phyloP scores from a whole-genome alignment of 2,797 vertebrate species.

The Tarsius wallacei region DNA sequence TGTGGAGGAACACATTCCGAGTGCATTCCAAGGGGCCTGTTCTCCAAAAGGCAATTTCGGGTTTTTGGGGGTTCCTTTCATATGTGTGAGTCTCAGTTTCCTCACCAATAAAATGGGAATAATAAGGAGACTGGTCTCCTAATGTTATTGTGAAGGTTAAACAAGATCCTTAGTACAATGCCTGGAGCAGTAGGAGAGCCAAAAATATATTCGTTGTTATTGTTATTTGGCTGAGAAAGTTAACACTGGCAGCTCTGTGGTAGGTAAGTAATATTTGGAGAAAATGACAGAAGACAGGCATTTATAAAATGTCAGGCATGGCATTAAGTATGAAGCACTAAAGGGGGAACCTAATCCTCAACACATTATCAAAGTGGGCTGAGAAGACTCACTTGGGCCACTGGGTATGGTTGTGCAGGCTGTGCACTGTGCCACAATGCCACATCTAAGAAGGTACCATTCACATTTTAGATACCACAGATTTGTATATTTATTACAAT shows the following conservation, averaged over 20 bases:
- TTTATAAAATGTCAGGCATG: constrained; percentile 17
- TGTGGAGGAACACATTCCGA: too few species aligned
- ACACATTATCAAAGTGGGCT: background rate
- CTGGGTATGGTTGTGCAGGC: background rate
- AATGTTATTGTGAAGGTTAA: background rate
- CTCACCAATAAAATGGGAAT: too few species aligned
- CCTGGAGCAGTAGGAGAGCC: background rate
- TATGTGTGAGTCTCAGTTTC: too few species aligned
- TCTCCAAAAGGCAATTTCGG: too few species aligned
- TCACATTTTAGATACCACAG: background rate
- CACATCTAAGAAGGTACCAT: background rate
- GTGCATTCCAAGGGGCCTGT: too few species aligned
- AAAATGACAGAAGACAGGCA: background rate
- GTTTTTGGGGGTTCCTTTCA: too few species aligned
- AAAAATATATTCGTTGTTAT: background rate
- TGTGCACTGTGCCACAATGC: background rate
- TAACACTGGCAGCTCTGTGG: background rate
- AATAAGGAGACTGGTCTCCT: background rate
- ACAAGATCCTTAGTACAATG: constrained; percentile 4
- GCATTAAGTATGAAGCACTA: background rate
- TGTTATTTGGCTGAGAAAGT: constrained; percentile 22
- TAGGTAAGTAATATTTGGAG: constrained; percentile 12
- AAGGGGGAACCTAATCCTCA: background rate
- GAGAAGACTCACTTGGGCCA: background rate
- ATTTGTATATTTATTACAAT: background rate